A percentile compares a stretch with the other conserved stretches of the same genome.
Conservation (phyloP, 2,113 vertebrate species). For the Neotoma lepida region DNA sequence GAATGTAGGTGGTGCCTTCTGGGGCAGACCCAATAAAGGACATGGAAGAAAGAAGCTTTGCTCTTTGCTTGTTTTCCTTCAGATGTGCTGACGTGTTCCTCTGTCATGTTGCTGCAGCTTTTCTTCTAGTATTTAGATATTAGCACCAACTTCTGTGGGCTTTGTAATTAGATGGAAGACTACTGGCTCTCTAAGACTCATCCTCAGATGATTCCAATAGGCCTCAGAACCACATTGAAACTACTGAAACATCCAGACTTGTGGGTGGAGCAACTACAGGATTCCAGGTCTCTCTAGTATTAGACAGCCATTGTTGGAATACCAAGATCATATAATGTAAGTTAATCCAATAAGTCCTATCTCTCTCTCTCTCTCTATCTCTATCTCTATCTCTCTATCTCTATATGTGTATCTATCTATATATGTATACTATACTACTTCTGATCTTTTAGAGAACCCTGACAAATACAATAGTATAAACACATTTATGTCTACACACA, state of each 20-base stretch:
- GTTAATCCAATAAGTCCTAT: not conserved
- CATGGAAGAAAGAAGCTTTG: not conserved
- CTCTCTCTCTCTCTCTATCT: not conserved
- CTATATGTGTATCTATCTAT: too few species aligned
- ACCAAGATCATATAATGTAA: too few species aligned
- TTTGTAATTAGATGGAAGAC: too few species aligned
- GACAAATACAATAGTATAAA: not conserved
- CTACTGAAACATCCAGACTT: not conserved
- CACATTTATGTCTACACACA: not conserved
- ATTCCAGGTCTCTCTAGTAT: not conserved
- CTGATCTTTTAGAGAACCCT: not conserved
- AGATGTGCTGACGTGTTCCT: not conserved
- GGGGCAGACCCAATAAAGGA: not conserved
- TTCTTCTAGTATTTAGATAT: not conserved
- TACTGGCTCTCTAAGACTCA: not conserved
- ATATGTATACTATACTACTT: not conserved
- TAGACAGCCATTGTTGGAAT: not conserved
- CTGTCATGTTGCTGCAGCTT: not conserved
- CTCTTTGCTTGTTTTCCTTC: not conserved
- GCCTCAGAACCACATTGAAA: not conserved
- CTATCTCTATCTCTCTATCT: too few species aligned
- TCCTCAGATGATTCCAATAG: too few species aligned
- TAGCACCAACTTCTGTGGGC: not conserved
- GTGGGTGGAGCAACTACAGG: not conserved
- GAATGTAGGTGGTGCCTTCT: too few species aligned